Evolutionary conservation across 2,888 invertebrate species (phyloP).

Genomic region (Drosophila setosimentum): DNA sequence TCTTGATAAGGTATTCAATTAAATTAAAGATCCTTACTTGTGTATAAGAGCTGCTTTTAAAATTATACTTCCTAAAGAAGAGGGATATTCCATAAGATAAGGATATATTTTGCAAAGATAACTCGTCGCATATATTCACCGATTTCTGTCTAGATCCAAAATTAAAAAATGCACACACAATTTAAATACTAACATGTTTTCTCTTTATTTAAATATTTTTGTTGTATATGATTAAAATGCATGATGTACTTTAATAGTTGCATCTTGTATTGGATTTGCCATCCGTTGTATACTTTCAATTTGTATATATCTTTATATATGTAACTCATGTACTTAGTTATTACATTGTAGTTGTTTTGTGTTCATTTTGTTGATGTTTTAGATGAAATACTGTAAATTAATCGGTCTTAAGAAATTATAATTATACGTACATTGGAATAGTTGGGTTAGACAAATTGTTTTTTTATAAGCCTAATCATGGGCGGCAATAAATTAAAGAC

Average conservation of each 20-base stretch:
- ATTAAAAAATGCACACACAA: neutral
- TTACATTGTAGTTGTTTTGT: conserved; percentile 46
- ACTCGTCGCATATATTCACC: neutral
- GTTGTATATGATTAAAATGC: conserved; percentile 76
- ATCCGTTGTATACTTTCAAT: conserved; percentile 68
- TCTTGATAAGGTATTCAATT: too few species aligned
- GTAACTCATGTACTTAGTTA: conserved; percentile 62
- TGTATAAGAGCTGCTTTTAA: neutral
- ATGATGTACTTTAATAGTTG: conserved; percentile 73
- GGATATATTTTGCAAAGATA: neutral
- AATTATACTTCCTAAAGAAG: neutral
- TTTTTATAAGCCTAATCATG: conserved; percentile 51
- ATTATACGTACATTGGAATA: conserved; percentile 43
- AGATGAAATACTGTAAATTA: conserved; percentile 47
- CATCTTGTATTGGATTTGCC: conserved; percentile 66
- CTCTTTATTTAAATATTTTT: conserved; percentile 76
- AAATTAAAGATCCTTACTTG: neutral
- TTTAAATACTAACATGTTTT: conserved; percentile 70
- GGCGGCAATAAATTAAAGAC: conserved; percentile 70
- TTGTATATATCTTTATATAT: conserved; percentile 51
- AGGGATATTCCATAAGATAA: neutral
- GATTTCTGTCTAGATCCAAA: neutral
- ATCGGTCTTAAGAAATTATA: conserved; percentile 45
- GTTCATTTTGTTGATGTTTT: conserved; percentile 33
- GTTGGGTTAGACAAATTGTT: conserved; percentile 17